phyloP scores from a whole-genome alignment of 2,888 invertebrate species.

The Pseudococcus jackbeardsleyi region DNA sequence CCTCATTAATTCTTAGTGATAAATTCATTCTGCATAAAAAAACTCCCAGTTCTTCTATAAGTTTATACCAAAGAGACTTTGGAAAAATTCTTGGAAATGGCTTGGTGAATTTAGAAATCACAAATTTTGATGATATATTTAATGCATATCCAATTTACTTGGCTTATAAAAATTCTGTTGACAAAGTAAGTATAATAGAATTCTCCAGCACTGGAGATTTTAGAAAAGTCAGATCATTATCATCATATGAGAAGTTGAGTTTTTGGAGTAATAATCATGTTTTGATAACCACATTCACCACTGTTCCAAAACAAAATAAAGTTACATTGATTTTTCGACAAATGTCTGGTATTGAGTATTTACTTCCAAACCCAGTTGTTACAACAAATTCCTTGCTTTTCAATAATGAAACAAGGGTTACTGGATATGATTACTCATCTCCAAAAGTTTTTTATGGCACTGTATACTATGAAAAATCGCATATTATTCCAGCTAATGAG shows the following conservation, averaged over 20 bases:
- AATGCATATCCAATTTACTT: not conserved
- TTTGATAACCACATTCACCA: not conserved
- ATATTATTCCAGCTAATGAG: too few relatives aligned
- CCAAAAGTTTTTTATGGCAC: not conserved
- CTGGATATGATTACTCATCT: not conserved
- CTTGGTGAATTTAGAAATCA: not conserved
- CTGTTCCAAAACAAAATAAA: not conserved
- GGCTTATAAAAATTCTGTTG: not conserved
- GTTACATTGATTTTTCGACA: not conserved
- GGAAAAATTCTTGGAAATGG: not conserved
- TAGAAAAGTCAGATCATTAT: not conserved
- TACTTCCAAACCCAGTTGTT: not conserved
- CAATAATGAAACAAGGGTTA: not conserved
- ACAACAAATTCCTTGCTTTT: too few relatives aligned
- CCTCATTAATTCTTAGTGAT: too few relatives aligned
- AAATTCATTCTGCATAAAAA: not conserved
- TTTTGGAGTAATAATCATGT: not conserved
- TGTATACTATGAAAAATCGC: too few relatives aligned
- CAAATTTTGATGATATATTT: not conserved
- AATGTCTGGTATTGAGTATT: not conserved
- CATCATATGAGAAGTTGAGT: not conserved
- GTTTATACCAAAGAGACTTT: not conserved
- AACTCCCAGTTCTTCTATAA: not conserved
- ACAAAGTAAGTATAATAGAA: not conserved
- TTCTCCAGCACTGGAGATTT: not conserved